A percentile compares a stretch with the other conserved stretches of the same genome.
Conservation (phyloP, 2,888 invertebrate species). For the Clitarchus hookeri region DNA sequence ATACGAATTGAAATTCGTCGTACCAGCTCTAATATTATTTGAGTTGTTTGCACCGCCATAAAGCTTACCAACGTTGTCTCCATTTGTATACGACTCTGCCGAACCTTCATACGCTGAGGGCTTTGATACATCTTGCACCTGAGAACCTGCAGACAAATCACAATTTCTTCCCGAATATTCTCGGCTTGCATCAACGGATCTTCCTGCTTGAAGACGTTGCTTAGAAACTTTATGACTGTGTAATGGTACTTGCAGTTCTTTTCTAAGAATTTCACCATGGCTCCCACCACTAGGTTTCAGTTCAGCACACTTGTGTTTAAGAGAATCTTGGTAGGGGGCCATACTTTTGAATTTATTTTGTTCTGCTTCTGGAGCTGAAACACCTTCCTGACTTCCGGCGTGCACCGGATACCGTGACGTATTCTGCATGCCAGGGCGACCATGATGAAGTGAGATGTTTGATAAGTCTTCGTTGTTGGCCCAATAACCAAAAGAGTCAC, state of each 20-base stretch:
- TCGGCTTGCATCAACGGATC: background rate
- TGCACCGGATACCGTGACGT: background rate
- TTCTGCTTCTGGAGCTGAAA: background rate
- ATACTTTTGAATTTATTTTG: conserved; percentile 19
- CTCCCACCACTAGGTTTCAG: background rate
- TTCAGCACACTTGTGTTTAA: background rate
- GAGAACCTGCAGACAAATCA: background rate
- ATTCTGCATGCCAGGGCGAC: background rate
- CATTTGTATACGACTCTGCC: background rate
- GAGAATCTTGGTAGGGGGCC: background rate
- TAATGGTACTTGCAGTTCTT: background rate
- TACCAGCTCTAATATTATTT: background rate
- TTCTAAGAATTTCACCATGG: conserved; percentile 2
- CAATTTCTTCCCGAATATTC: background rate
- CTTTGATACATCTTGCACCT: background rate
- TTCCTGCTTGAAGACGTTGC: background rate
- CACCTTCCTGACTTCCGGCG: background rate
- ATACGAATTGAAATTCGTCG: background rate
- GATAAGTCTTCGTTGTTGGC: conserved; percentile 3
- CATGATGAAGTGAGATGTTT: background rate
- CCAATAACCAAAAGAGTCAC: conserved; percentile 19
- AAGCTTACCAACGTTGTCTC: background rate
- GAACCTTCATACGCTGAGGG: background rate
- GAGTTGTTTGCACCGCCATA: background rate
- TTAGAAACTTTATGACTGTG: background rate